Conservation (phyloP, 2,113 vertebrate genomes). For the Tiliqua scincoides region DNA sequence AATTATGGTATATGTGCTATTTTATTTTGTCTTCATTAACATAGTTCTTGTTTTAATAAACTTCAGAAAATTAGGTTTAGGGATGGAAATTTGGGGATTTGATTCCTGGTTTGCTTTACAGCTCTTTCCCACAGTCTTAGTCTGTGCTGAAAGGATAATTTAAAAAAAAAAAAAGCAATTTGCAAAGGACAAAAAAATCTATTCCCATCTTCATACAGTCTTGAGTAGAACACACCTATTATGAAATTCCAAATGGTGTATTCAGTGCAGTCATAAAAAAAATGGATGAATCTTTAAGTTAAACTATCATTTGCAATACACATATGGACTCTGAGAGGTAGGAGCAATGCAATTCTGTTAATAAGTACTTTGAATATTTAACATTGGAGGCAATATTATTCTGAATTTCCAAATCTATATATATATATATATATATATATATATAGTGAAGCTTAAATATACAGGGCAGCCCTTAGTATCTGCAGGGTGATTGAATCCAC, state of each 20-base stretch:
- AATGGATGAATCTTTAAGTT: conserved; percentile 30
- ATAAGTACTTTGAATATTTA: conserved; percentile 36
- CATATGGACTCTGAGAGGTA: conserved; percentile 8
- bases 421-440: too few relatives aligned
- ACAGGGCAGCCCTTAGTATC: too few relatives aligned
- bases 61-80: conserved; percentile 10
- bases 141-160: conserved; percentile 33
- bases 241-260: conserved; percentile 20
- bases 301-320: conserved; percentile 10
- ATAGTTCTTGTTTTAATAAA: neutral
- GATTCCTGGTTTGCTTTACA: conserved; percentile 41
- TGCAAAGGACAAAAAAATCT: conserved; percentile 7
- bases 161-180: conserved; percentile 23
- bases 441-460: too few relatives aligned
- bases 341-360: conserved; percentile 20
- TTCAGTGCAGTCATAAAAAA: conserved; percentile 28
- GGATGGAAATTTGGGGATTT: neutral
- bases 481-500: too few relatives aligned
- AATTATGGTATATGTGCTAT: neutral
- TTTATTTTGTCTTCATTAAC: conserved; percentile 20
- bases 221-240: conserved; percentile 29
- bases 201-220: neutral
- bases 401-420: neutral
- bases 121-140: conserved; percentile 32
- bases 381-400: neutral